Conservation (phyloP, 2,888 invertebrate species). For the Ditula angustiorana region DNA sequence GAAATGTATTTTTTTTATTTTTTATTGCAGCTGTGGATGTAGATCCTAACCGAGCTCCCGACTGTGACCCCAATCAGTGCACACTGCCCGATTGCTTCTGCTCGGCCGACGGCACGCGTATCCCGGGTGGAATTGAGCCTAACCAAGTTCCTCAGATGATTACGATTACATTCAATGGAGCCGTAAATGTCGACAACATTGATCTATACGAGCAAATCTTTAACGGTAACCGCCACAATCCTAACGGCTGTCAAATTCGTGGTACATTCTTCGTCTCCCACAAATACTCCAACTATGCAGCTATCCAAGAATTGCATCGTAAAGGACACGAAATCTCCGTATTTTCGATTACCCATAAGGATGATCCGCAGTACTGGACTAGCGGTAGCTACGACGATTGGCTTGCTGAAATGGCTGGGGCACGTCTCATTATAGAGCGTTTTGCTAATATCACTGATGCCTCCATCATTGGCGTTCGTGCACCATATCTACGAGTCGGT, state of each 20-base stretch:
- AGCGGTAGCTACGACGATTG: slow-evolving; percentile 95
- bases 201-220: slow-evolving; percentile 96
- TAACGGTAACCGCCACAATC: slow-evolving; percentile 93
- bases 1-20: slow-evolving; percentile 8
- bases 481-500: slow-evolving; percentile 95
- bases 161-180: slow-evolving; percentile 96
- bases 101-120: slow-evolving; percentile 95
- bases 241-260: slow-evolving; percentile 95
- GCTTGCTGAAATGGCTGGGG: slow-evolving; percentile 98
- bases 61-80: slow-evolving; percentile 95
- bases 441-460: slow-evolving; percentile 97
- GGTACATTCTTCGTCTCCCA: slow-evolving; percentile 97
- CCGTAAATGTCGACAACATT: slow-evolving; percentile 96
- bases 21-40: slow-evolving; percentile 91
- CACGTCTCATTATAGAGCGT: slow-evolving; percentile 93
- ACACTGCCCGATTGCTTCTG: slow-evolving; percentile 96
- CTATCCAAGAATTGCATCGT: slow-evolving; percentile 94
- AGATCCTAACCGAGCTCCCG: slow-evolving; percentile 96
- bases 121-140: slow-evolving; percentile 93
- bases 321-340: slow-evolving; percentile 96
- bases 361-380: slow-evolving; percentile 96
- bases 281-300: slow-evolving; percentile 96
- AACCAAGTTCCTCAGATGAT: slow-evolving; percentile 97
- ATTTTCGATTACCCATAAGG: slow-evolving; percentile 96
- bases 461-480: slow-evolving; percentile 94